Evolutionary conservation across 1,140 invertebrate genomes (phyloP), one percentile per base, ranked within the genome.

Genomic region (Trichonephila clavipes): DNA sequence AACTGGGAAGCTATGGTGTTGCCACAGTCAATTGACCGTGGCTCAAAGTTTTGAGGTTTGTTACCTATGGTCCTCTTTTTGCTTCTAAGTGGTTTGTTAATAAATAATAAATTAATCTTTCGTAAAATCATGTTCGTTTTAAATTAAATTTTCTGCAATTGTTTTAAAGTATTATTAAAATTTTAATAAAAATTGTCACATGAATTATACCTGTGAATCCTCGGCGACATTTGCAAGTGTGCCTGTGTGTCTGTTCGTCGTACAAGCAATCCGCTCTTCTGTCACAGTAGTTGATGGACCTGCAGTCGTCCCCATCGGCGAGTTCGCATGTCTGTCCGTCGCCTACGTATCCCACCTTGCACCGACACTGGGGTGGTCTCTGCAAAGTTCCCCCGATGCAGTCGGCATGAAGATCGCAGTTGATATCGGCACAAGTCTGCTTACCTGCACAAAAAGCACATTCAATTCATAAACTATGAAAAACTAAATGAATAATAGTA

Each of bases 181-280:
- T 1, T 2, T 3, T 40, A 51, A 1, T 10, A 10, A 51, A 51
- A 51, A 51, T 51, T 51, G 10, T 0, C 0, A 12, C 6, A 51
- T 3, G 24, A 24, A 69, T 8, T 95, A 98, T 97, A 51, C 98
- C 98, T 94, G 97, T 97, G 95, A 97, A 99, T 21, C 98, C 98
- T 44, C 96, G 96, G 61, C 97, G 97, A 95, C 98, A 99, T 34
- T 97, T 96, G 95, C 98, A 99, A 64, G 97, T 96, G 95, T 98
- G 97, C 8, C 97, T 96, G 95, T 96, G 95, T 10, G 96, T 96
- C 64, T 95, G 95, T 0, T 96, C 96, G 21, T 97, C 96, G 95
- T 97, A 98, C n/a, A 97, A 95, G 96, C 99, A 99, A 85, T 97
- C 97, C 1, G 98, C 98, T 94, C 99, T 97, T n/a, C 96, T 95